Conservation (phyloP, 2,888 invertebrate genomes). For the Drosophila nr. perissopoda region DNA sequence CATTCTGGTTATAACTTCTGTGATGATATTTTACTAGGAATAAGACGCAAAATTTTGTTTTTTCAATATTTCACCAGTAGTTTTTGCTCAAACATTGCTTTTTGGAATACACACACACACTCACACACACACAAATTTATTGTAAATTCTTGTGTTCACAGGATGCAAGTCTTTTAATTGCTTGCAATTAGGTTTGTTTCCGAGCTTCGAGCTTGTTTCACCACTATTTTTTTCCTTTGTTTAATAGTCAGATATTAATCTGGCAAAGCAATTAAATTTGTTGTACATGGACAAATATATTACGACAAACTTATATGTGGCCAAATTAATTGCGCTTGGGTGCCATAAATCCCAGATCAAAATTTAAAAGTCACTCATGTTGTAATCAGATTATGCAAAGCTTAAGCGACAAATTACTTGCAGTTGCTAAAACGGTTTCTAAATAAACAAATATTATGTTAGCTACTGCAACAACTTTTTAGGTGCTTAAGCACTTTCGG, state of each 20-base stretch:
- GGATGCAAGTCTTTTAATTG: constrained; percentile 42
- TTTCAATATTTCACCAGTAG: background rate
- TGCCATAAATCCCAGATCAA: constrained; percentile 26
- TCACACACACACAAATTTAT: background rate
- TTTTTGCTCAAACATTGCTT: constrained; percentile 5
- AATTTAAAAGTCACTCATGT: constrained; percentile 2
- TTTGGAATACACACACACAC: background rate
- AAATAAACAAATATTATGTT: background rate
- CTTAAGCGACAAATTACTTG: constrained; percentile 1
- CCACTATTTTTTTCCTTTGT: constrained; percentile 34
- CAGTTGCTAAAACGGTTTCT: background rate
- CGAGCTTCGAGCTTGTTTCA: constrained; percentile 13
- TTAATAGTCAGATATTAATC: constrained; percentile 51
- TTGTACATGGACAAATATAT: constrained; percentile 18
- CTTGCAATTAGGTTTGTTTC: constrained; percentile 36
- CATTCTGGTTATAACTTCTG: constrained; percentile 4
- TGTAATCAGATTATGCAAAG: constrained; percentile 6
- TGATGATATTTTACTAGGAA: constrained; percentile 14
- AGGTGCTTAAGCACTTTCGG: background rate
- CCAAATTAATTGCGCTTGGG: constrained; percentile 33
- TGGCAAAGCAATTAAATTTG: constrained; percentile 59
- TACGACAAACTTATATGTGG: constrained; percentile 15
- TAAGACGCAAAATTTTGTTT: constrained; percentile 37
- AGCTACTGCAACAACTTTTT: background rate
- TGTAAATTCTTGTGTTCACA: background rate